A percentile compares a stretch with the other conserved stretches of the same genome.
These are phyloP conservation scores for Anthopleura xanthogrammica DNA, from an alignment of 92 coral and sea anemone genomes.

Conservation along the genomic window DNA sequence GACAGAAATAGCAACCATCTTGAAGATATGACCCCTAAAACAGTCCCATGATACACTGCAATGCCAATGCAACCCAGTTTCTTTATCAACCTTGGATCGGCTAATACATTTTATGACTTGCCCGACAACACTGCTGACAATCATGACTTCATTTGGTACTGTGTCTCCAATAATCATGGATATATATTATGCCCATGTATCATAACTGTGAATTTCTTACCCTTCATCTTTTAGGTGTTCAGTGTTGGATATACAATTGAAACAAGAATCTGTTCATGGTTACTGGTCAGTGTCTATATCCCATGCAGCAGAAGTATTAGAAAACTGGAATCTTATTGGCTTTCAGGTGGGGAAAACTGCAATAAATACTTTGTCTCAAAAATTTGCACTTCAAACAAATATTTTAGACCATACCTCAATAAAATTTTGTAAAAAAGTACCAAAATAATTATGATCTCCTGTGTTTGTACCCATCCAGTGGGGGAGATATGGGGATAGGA, in stretches of 20 bases:
- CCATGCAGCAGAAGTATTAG: slow-evolving; percentile 82
- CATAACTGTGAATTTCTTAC: background rate
- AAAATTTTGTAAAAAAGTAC: background rate
- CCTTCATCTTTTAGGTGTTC: slow-evolving; percentile 57
- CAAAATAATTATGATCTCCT: no score
- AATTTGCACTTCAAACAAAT: background rate
- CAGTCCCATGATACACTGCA: no score
- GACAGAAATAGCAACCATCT: no score
- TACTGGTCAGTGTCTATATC: slow-evolving; percentile 87
- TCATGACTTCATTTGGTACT: no score
- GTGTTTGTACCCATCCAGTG: no score
- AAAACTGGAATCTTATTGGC: slow-evolving; percentile 88
- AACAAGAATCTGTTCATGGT: slow-evolving; percentile 45
- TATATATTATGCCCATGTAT: background rate
- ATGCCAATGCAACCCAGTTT: no score
- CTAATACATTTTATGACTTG: no score
- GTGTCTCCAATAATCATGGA: background rate
- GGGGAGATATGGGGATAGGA: no score
- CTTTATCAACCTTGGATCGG: no score
- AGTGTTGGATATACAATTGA: slow-evolving; percentile 78
- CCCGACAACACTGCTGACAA: no score
- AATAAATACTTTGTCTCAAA: background rate
- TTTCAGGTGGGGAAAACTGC: slow-evolving; percentile 55
- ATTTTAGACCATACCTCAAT: background rate
- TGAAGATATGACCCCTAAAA: no score